Base-by-base conservation (phyloP, 2,113 vertebrate species). In the Pyrgilauda ruficollis region DNA sequence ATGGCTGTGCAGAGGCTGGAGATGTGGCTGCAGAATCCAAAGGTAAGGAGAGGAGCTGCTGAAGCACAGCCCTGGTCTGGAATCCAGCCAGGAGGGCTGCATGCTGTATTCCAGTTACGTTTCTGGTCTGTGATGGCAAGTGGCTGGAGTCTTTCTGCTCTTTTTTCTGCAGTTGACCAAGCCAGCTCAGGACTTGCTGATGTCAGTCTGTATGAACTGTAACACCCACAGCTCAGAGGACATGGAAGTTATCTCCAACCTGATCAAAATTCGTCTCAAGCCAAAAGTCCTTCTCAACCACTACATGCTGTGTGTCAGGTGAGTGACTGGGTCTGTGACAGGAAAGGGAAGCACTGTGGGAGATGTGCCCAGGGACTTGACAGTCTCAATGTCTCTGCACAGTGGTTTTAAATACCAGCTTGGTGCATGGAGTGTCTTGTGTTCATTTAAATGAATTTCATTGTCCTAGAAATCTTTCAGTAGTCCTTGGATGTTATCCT, bases 1-100 rank as follows among this genome's bases (percentile, higher is more conserved):
- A 98, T 99, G 98, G 98, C 99, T 0, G 99, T 99, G 77, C 99
- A 99, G 97, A 98, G 98, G 73, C 98, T 99, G 89, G 99, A 99
- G 97, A 99, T 99, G 99, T 99, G 99, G 99, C 98, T 99, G 91
- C 99, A 99, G 97, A 99, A 99, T 93, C 99, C 99, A n/a, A 99
- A 99, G 98, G 99, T 99, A 85, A 97, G 96, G 44, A 8, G 4
- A 33, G 53, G 17, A 88, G 56, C 49, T 75, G 11, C 1, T 59
- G 52, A 44, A 76, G 33, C 31, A 13, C 21, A 20, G 0, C 11
- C 52, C 4, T 77, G 46, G 8, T 61, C 24, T 86, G 73, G 20
- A 78, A 67, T 77, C 44, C 41, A 75, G 26, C 30, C 39, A 33
- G 30, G n/a, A 72, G 30, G 16, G 39, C 26, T 1, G 2, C 47